Conservation (phyloP, 2,888 invertebrate genomes). For the Drosophila lacicola region DNA sequence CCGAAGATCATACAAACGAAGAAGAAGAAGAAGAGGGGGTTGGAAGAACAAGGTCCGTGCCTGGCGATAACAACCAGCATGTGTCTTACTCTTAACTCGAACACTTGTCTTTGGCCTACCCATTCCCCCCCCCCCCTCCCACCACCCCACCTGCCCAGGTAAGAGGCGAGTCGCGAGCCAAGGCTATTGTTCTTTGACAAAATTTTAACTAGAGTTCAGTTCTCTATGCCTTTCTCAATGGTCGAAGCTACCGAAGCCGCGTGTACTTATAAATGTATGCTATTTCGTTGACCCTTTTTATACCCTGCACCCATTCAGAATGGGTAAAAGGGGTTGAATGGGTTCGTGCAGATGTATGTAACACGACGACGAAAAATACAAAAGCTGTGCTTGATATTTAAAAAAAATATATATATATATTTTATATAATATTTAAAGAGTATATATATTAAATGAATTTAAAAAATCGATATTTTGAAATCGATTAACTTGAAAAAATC, state of each 20-base stretch:
- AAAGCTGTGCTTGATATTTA: too few species aligned
- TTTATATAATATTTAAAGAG: too few species aligned
- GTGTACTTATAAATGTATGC: constrained; percentile 7
- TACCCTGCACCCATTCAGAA: too few species aligned
- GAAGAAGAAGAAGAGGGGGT: not conserved
- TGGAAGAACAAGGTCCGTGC: constrained; percentile 17
- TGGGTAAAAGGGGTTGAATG: too few species aligned
- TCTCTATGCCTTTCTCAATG: not conserved
- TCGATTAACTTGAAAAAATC: too few species aligned
- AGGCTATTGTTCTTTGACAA: constrained; percentile 62
- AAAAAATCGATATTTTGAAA: too few species aligned
- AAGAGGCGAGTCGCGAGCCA: constrained; percentile 5
- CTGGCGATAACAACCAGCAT: not conserved
- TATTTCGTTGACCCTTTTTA: constrained; percentile 11
- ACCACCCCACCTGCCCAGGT: not conserved
- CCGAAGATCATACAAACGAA: constrained; percentile 17
- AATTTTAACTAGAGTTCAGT: constrained; percentile 10
- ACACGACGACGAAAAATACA: too few species aligned
- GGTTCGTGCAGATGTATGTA: too few species aligned
- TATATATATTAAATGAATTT: too few species aligned
- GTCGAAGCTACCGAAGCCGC: not conserved
- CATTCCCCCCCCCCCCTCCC: not conserved
- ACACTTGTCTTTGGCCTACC: constrained; percentile 32
- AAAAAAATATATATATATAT: too few species aligned
- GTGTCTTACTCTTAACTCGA: constrained; percentile 15